Conservation (phyloP, 2,113 vertebrate species). For the Sinosuthora webbiana region DNA sequence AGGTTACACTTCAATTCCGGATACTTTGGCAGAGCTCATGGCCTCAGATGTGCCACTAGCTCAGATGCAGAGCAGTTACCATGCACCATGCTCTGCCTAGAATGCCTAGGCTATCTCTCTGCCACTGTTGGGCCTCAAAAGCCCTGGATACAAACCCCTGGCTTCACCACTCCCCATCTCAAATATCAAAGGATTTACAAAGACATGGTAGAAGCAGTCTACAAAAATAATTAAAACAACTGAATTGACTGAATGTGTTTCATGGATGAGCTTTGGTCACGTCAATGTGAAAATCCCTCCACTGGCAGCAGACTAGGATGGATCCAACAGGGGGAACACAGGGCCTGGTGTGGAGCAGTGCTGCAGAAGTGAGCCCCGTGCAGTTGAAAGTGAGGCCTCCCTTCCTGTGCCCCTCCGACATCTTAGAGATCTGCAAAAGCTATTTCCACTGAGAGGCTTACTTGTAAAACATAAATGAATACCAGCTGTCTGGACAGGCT, state of each 20-base stretch:
- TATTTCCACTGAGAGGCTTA: slow-evolving; percentile 69
- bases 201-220: neutral
- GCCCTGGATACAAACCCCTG: rapidly evolving
- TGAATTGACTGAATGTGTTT: neutral
- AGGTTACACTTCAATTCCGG: neutral
- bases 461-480: slow-evolving; percentile 78
- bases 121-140: neutral
- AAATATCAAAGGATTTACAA: neutral
- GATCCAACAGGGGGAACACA: rapidly evolving
- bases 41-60: neutral
- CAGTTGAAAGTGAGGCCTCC: neutral
- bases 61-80: neutral
- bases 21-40: neutral
- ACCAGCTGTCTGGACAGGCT: slow-evolving; percentile 72
- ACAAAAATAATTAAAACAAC: neutral
- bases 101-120: rapidly evolving
- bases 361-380: neutral
- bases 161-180: neutral
- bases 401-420: neutral
- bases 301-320: neutral
- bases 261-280: neutral
- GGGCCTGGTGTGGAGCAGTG: neutral
- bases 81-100: rapidly evolving
- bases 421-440: slow-evolving; percentile 70
- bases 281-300: neutral